phyloP scores from a whole-genome alignment of 2,888 invertebrate genomes.

The Ectemnius continuus region DNA sequence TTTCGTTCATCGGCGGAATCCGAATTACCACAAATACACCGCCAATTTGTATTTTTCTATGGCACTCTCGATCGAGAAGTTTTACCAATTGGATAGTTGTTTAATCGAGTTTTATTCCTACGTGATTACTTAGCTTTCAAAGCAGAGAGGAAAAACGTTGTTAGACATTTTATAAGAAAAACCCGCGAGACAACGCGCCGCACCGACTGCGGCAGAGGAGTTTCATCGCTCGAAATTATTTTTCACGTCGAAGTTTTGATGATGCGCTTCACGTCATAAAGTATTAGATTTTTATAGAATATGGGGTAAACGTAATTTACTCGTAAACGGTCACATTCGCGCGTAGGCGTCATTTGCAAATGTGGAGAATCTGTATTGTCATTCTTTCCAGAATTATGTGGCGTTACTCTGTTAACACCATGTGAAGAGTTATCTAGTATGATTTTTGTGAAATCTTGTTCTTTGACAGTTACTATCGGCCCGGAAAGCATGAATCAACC shows the following conservation, averaged over 20 bases:
- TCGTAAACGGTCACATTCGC: constrained; percentile 33
- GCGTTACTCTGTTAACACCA: constrained; percentile 34
- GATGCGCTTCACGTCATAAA: constrained; percentile 38
- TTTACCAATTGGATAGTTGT: constrained; percentile 52
- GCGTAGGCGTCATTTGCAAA: constrained; percentile 24
- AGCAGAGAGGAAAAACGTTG: constrained; percentile 11
- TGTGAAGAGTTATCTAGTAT: constrained; percentile 48
- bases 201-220: constrained; percentile 12
- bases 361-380: constrained; percentile 36
- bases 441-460: constrained; percentile 57
- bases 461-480: constrained; percentile 38
- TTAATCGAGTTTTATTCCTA: constrained; percentile 48
- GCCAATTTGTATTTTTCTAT: constrained; percentile 56
- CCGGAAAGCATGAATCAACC: constrained; percentile 42
- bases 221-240: constrained; percentile 39
- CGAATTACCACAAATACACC: constrained; percentile 45
- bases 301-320: constrained; percentile 41
- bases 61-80: constrained; percentile 38
- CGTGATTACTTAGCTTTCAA: constrained; percentile 42
- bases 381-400: constrained; percentile 42
- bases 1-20: constrained; percentile 41
- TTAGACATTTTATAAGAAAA: constrained; percentile 26
- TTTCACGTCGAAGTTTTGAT: constrained; percentile 34
- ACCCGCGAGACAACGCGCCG: background rate
- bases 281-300: constrained; percentile 53